phyloP scores from a whole-genome alignment of 1,140 invertebrate genomes.

The Cyrtorhinus lividipennis region DNA sequence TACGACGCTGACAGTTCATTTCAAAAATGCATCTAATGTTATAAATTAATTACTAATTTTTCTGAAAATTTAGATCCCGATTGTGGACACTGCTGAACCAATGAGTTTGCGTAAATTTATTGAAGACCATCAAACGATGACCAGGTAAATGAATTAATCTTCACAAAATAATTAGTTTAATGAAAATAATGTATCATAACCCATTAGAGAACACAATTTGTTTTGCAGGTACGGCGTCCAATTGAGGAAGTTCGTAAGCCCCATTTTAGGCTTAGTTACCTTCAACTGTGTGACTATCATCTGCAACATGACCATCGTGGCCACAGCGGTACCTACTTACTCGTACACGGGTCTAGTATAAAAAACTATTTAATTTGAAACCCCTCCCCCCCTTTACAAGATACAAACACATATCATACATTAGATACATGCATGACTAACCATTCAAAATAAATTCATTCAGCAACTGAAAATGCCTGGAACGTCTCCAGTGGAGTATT shows the following conservation, averaged over 20 bases:
- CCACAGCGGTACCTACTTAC: background rate
- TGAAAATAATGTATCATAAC: background rate
- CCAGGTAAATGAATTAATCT: background rate
- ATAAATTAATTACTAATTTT: no score
- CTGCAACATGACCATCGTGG: constrained; percentile 2
- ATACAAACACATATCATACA: no score
- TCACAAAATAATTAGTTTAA: background rate
- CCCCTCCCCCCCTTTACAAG: no score
- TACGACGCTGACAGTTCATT: background rate
- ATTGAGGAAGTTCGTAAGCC: background rate
- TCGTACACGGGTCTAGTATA: no score
- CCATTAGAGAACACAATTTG: background rate
- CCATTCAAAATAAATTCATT: no score
- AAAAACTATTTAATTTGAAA: no score
- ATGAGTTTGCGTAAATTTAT: background rate
- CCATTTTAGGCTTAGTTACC: background rate
- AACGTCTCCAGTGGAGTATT: no score
- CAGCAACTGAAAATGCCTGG: no score
- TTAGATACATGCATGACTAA: no score
- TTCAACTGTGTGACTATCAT: background rate
- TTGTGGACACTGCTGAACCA: background rate
- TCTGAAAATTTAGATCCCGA: no score
- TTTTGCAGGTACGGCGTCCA: background rate
- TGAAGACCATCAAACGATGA: background rate
- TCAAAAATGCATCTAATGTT: no score